Base-by-base conservation (phyloP, 2,888 invertebrate species). In the Auanema sp. region DNA sequence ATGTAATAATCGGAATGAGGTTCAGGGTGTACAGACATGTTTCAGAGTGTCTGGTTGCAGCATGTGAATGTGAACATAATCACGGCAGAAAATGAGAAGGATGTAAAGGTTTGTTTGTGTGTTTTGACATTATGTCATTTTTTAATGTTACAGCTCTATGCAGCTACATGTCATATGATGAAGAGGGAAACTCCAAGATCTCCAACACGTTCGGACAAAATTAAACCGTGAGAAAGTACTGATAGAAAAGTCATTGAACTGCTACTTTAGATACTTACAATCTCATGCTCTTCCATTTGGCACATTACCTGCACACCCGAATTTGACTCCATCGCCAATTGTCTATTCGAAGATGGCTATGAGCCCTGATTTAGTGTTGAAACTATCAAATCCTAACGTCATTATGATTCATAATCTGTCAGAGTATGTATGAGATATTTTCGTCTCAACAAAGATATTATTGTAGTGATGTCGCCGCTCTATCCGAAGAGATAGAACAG, bases 11-110 rank as follows among this genome's bases (percentile, higher is more conserved):
- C 12, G 6, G 51, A 55, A 16, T 21, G n/a, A 16, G 33, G 25
- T 23, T 23, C 50, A 16, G 12, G 16, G 18, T 50, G 56, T 8
- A 21, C 10, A 23, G n/a, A 6, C 12, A 12, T 51, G 12, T 57
- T 68, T 25, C 58, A 71, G 65, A 71, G 66, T 21, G 55, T 70
- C 11, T 81, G 81, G 81, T 44, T 72, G 42, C 80, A 81, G 55
- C 79, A 74, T 53, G 69, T 81, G 18, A 71, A 78, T 56, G 58
- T 75, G 43, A 60, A 68, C 4, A 60, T 23, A 12, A 50, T 80
- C 21, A 52, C 47, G 0, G 55, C 61, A 10, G 69, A 69, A 53
- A 71, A 71, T 21, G 64, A 64, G 11, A 53, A 58, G 11, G 77
- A 78, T 23, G 49, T 60, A 16, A 72, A 56, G 59, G 68, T 66